Evolutionary conservation across 2,797 vertebrate genomes (phyloP), one percentile per base, ranked within the genome.

Genomic region (Crocodylus rhombifer): DNA sequence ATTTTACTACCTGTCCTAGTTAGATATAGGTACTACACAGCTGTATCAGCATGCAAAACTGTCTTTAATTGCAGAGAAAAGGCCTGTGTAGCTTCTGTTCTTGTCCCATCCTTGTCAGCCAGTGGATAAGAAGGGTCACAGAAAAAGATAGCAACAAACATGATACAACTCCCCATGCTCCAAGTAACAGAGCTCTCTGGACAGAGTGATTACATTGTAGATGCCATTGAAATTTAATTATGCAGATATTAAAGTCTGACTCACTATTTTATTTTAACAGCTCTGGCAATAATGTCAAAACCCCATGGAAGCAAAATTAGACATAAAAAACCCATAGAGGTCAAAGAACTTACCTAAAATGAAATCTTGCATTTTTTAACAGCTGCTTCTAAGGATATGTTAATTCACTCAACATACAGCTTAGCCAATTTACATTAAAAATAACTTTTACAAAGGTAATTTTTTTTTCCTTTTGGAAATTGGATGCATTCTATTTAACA

Each of bases 301-400:
- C 15, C 60, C 36, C 36, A 85, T 77, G 88, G 88, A 91, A 92
- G 63, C 7, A 76, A 95, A 90, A 90, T 91, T 87, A 91, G 78
- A 80, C 28, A 80, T 77, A 91, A 93, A 71, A 33, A 90, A 90
- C 23, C 71, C 55, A 85, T 69, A 84, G 60, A 93, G 80, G 90
- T 88, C 89, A 94, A 80, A 80, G 65, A 91, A 95, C 80, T 90
- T 60, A 88, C 10, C 71, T 80, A 36, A 92, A 92, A 92, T 85
- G 88, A 91, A 92, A 91, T 77, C 77, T 85, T 92, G 65, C 71
- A 90, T 82, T 95, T 93, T 23, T 71, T 36, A 60, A 56, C 82
- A 83, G 60, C 88, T 71, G 67, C 33, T 94, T 91, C 93, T 91
- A 90, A 87, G 1, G 88, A 79, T 91, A 88, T 25, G 21, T 85